Evolutionary conservation across 2,113 vertebrate genomes (phyloP).

Genomic region (Amphilophus citrinellus): DNA sequence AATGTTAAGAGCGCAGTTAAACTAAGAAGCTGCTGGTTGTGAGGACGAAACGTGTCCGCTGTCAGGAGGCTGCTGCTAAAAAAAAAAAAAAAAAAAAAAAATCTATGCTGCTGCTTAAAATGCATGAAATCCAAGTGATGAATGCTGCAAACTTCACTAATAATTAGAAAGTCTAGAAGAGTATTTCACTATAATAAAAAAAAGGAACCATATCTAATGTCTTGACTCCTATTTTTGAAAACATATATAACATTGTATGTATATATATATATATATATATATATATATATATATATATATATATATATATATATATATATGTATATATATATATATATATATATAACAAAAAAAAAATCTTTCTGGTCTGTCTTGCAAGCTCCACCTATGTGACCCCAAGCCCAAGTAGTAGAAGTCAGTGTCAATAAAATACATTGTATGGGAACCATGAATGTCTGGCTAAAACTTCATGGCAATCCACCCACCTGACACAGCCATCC

Average conservation of each 20-base stretch:
- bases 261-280: too few species aligned
- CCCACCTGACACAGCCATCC: background rate
- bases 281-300: too few species aligned
- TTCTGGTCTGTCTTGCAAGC: background rate
- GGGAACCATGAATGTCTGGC: background rate
- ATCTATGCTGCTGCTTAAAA: accelerated
- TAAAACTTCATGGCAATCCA: background rate
- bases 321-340: too few species aligned
- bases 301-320: too few species aligned
- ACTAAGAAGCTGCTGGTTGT: background rate
- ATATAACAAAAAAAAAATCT: background rate
- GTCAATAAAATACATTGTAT: background rate
- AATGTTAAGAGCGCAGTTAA: background rate
- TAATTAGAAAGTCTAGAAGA: too few species aligned
- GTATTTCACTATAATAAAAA: too few species aligned
- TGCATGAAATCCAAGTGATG: too few species aligned
- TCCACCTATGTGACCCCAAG: background rate
- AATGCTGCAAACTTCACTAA: too few species aligned
- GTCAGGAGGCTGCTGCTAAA: background rate
- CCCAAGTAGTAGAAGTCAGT: background rate
- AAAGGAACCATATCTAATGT: background rate
- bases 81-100: background rate
- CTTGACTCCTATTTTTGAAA: background rate
- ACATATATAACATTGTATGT: accelerated
- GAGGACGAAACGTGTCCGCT: background rate